Evolutionary conservation across 2,113 vertebrate genomes (phyloP).

Genomic region (Cichladusa arquata): DNA sequence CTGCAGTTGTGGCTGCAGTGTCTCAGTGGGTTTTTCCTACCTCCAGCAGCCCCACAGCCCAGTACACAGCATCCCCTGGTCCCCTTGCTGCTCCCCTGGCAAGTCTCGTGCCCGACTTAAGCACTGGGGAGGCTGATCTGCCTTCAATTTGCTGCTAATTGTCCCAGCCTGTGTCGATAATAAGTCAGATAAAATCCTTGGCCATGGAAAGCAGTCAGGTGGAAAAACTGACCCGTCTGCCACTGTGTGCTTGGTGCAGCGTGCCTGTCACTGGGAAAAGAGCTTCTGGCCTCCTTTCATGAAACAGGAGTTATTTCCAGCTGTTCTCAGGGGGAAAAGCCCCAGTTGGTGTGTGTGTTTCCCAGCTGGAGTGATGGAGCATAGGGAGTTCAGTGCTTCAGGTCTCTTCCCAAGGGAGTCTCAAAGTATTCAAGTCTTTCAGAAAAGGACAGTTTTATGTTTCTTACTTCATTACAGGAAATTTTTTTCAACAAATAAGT

Average conservation of each 20-base stretch:
- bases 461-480: neutral
- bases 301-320: neutral
- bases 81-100: neutral
- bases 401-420: neutral
- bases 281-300: neutral
- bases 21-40: neutral
- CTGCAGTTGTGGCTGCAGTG: neutral
- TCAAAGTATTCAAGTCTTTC: neutral
- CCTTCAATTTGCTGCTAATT: neutral
- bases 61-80: accelerated
- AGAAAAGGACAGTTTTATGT: neutral
- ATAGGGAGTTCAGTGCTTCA: neutral
- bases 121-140: neutral
- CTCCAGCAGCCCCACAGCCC: neutral
- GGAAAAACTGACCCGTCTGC: neutral
- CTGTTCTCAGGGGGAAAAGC: neutral
- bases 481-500: neutral
- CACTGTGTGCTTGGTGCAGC: neutral
- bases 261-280: neutral
- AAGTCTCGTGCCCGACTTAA: neutral
- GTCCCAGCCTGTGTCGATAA: neutral
- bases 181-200: neutral
- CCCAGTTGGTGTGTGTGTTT: neutral
- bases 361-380: neutral
- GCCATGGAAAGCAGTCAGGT: neutral